Evolutionary conservation across 2,113 vertebrate genomes (phyloP), one percentile per base, ranked within the genome.

Genomic region (Bujurquina vittata): DNA sequence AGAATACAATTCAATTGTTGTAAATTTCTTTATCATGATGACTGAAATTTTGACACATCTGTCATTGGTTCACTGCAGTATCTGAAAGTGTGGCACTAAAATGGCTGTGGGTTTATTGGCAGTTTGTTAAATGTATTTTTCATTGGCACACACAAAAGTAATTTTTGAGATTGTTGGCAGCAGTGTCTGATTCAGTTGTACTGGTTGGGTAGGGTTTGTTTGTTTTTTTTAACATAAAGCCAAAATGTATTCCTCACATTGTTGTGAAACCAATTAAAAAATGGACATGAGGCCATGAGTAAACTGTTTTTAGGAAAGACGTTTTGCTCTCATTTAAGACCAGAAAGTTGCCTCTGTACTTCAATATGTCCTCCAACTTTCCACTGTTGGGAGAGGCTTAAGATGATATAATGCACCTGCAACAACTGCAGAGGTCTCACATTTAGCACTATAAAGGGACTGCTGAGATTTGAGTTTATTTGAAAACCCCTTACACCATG

Each of bases 71-170:
- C 17, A 52, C 29, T 72, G 46, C 0, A n/a, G 17, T n/a, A 52
- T 72, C 46, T 72, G 12, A 20, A 52, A 18, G 65, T 72, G 52
- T 49, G 31, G 43, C 31, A 20, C 17, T 17, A 2, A 72, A 17
- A 31, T 5, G 20, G 49, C 43, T 8, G 23, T 52, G 18, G 3
- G 67, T 52, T 72, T 72, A 52, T 52, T 52, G 52, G 54, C 8
- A 56, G 65, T 72, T 46, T 31, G 20, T 72, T 72, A 72, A 26
- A 31, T 72, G 10, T 72, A 72, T n/a, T 72, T 72, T 52, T 52
- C 15, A 29, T 52, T 29, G 49, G 17, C 23, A 31, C 65, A 12
- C n/a, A n/a, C 18, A 20, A 9, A 55, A 10, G 52, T 55, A 7
- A 20, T 20, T 49, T 52, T 69, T 52, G 14, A 3, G 49, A 69